Evolutionary conservation across 1,140 invertebrate genomes (phyloP), one percentile per base, ranked within the genome.

Genomic region (Pseudomyrmex concolor): DNA sequence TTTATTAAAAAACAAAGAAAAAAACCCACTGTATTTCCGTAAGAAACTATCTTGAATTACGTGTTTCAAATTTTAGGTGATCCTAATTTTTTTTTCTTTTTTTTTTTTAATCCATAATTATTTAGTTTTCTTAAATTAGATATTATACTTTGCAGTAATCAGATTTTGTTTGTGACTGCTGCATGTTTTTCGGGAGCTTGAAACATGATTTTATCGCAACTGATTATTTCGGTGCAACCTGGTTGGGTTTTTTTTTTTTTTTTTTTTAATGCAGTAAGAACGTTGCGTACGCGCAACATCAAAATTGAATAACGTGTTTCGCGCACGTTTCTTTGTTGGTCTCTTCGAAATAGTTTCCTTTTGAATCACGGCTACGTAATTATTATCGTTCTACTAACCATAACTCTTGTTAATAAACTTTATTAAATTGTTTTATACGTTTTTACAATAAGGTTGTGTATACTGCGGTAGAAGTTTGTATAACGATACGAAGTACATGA

Each of bases 401-500:
- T 7, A 34, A 34, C 34, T 34, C 4, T 34, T 34, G 34, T 34
- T 34, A 34, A 34, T 34, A 34, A 34, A 51, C 64, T 88, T 86
- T 80, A 84, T 62, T 70, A 83, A 87, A 88, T 17, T 55, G 19
- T 84, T 81, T 43, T 59, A 50, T 82, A 71, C 34, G 62, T 55
- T 60, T 77, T 84, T 77, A 85, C 60, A 77, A 82, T 87, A 25
- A 67, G 68, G 70, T 78, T 22, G 45, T 66, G 15, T 85, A 66
- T 54, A 80, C 17, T 51, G 15, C 72, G 57, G 48, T 59, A 84
- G 34, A 67, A 59, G 66, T 68, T 81, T n/a, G 19, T 59, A 62
- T 59, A 81, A 88, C 54, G 45, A 84, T 73, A 84, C 59, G 67
- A 86, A 81, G 51, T 85, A 86, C 9, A 86, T 83, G 5, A 22